Base-by-base conservation (phyloP, 2,113 vertebrate species). In the Tetraodon nigroviridis region DNA sequence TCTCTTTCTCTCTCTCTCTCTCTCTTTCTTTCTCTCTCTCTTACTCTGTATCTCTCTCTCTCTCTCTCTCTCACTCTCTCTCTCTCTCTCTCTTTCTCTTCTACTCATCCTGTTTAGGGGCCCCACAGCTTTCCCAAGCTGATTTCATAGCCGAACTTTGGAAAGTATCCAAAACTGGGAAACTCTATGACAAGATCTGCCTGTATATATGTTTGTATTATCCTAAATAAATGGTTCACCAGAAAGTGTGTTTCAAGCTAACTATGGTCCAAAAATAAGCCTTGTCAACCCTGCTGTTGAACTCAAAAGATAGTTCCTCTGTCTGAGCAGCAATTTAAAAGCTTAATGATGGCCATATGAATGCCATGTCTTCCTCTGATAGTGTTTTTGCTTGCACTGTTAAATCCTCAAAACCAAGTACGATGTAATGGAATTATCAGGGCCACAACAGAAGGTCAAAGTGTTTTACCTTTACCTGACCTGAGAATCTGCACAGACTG, bases 91-190 rank as follows among this genome's bases (percentile, higher is more conserved):
- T 71, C 48, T 59, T 41, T 64, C 66, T 78, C 69, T 62, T 46
- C 84, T 69, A 75, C 78, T 73, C 61, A 72, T 87, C 84, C 71
- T 78, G 71, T 76, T 76, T 74, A 55, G 80, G 80, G 76, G 67
- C 80, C 79, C 86, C 41, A 60, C 64, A 77, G 71, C 71, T 78
- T 88, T 88, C 81, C 85, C 86, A 86, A 84, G 80, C 78, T 85
- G 74, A 87, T 84, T 85, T 81, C 78, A 81, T 69, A 82, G 83
- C 81, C 42, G 60, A 62, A 60, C 58, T 27, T 78, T 84, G 86
- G 84, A 75, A 18, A 11, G 12, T 41, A 42, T n/a, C 76, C 84
- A 86, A 82, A 80, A 58, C 67, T 63, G 76, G 66, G 61, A 62
- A 47, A 61, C 58, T 75, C 60, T 51, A n/a, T 67, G 63, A 67